A percentile compares a stretch with the other conserved stretches of the same genome.
Evolutionary conservation across 2,888 invertebrate species (phyloP).

Genomic region (Agrochola litura): DNA sequence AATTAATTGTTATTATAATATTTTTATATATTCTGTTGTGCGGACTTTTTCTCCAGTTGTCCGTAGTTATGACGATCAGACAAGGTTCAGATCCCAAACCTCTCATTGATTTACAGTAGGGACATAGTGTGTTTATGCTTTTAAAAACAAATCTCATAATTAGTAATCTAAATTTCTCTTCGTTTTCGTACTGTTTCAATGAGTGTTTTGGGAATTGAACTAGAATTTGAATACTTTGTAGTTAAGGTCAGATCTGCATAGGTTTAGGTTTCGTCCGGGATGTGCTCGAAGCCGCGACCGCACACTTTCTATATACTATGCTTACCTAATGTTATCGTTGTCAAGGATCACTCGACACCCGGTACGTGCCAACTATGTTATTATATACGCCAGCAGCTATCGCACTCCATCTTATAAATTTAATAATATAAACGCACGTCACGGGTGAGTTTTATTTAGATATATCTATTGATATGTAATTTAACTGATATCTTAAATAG

Average conservation of each 20-base stretch:
- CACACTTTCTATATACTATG: conserved; percentile 31
- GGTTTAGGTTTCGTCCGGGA: not conserved
- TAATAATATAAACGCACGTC: conserved; percentile 18
- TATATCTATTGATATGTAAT: conserved; percentile 60
- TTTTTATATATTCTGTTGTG: conserved; percentile 8
- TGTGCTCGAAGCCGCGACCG: conserved; percentile 28
- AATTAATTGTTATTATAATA: conserved; percentile 12
- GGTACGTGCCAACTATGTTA: conserved; percentile 6
- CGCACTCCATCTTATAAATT: not conserved
- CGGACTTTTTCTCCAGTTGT: not conserved
- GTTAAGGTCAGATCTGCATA: conserved; percentile 5
- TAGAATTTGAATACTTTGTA: not conserved
- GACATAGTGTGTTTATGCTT: not conserved
- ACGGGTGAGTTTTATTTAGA: conserved; percentile 51
- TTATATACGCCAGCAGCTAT: not conserved
- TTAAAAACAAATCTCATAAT: not conserved
- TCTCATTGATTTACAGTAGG: not conserved
- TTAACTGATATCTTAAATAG: conserved; percentile 60
- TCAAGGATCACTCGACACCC: conserved; percentile 14
- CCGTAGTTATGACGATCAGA: not conserved
- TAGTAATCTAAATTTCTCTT: not conserved
- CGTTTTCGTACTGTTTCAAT: not conserved
- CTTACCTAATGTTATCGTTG: conserved; percentile 48
- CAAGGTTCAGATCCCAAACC: not conserved
- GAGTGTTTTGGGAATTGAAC: conserved; percentile 4